phyloP scores from a whole-genome alignment of 2,888 invertebrate genomes.

The Sthenelais limicola region DNA sequence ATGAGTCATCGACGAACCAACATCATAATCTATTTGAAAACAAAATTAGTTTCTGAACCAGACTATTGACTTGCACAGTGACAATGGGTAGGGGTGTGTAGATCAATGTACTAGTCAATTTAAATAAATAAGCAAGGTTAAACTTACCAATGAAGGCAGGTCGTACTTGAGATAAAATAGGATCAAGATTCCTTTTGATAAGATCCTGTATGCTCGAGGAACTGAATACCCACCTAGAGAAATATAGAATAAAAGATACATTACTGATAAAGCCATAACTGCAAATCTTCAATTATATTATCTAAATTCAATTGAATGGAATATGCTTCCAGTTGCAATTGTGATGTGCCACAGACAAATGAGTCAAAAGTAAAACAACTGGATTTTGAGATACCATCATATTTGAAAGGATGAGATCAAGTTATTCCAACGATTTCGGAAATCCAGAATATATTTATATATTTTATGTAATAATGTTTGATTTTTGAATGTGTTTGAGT shows the following conservation, averaged over 20 bases:
- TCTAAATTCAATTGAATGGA: too few relatives aligned
- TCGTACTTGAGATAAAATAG: conserved; percentile 74
- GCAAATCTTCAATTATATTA: conserved; percentile 12
- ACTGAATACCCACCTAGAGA: conserved; percentile 72
- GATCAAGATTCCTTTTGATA: conserved; percentile 74
- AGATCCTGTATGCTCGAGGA: conserved; percentile 73
- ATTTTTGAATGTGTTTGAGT: too few relatives aligned
- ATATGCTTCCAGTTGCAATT: too few relatives aligned
- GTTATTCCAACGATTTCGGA: too few relatives aligned
- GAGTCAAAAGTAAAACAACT: too few relatives aligned
- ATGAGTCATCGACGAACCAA: too few relatives aligned
- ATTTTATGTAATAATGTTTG: too few relatives aligned
- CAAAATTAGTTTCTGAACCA: not conserved
- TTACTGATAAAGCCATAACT: not conserved
- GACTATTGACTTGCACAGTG: not conserved
- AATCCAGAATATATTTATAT: too few relatives aligned
- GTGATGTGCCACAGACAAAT: too few relatives aligned
- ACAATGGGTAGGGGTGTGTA: not conserved
- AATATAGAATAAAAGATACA: not conserved
- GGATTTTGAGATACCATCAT: too few relatives aligned
- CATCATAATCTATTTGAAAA: too few relatives aligned
- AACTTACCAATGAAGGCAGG: conserved; percentile 74
- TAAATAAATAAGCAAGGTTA: not conserved
- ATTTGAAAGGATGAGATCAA: too few relatives aligned
- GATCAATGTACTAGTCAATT: not conserved